phyloP scores from a whole-genome alignment of 2,113 vertebrate species.

The Eudyptes chrysolophus region DNA sequence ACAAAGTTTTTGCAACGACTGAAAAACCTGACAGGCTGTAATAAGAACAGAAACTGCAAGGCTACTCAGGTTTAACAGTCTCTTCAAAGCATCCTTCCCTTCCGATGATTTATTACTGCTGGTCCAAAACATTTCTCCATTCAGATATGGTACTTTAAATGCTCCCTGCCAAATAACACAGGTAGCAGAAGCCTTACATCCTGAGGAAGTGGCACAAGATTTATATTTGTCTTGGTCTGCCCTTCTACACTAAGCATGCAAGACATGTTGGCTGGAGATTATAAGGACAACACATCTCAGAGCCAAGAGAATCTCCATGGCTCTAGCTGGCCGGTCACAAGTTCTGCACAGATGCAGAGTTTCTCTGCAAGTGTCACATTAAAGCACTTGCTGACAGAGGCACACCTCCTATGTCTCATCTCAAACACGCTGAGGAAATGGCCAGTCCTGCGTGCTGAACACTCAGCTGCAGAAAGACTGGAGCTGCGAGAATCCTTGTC shows the following conservation, averaged over 20 bases:
- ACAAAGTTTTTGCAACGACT: background rate
- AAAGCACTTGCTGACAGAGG: background rate
- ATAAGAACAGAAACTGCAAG: background rate
- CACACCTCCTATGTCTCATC: background rate
- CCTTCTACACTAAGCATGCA: background rate
- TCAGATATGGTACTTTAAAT: background rate
- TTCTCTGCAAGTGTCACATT: background rate
- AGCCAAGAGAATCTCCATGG: background rate
- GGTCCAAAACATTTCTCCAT: background rate
- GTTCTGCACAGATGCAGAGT: background rate
- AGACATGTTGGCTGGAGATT: background rate
- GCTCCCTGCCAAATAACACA: background rate
- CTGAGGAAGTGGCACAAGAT: background rate
- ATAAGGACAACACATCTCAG: background rate
- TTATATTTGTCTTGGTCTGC: background rate
- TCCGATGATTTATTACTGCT: background rate
- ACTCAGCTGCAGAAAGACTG: background rate
- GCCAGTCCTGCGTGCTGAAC: background rate
- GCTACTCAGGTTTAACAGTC: background rate
- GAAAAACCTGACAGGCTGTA: background rate
- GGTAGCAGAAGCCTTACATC: background rate
- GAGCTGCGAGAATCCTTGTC: background rate
- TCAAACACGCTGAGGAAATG: fast-evolving
- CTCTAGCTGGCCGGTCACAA: background rate
- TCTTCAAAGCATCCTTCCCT: background rate